phyloP scores from a whole-genome alignment of 2,797 vertebrate species.

The Manis javanica region DNA sequence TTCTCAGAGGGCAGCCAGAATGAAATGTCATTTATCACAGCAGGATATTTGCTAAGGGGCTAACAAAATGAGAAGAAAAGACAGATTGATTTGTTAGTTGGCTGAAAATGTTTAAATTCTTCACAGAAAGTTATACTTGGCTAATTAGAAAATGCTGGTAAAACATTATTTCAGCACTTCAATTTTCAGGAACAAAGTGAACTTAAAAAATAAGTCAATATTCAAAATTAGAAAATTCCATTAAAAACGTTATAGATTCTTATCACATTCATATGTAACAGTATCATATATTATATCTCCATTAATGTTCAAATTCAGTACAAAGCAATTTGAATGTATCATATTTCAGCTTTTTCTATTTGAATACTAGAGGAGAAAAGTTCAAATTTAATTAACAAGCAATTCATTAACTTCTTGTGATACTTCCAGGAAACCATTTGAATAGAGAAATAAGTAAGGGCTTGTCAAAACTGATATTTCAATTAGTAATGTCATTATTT shows the following conservation, averaged over 20 bases:
- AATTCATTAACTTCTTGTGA: conserved; percentile 63
- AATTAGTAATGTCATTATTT: conserved; percentile 69
- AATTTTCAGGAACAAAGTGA: conserved; percentile 37
- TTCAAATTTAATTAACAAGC: conserved; percentile 70
- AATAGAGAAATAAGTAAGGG: conserved; percentile 59
- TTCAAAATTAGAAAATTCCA: conserved; percentile 59
- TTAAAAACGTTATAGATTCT: conserved; percentile 47
- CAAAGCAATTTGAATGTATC: conserved; percentile 61
- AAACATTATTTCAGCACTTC: conserved; percentile 34
- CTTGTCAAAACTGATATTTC: conserved; percentile 68
- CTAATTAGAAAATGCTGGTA: conserved; percentile 55
- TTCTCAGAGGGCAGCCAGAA: conserved; percentile 95
- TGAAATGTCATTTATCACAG: conserved; percentile 95
- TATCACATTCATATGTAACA: background rate
- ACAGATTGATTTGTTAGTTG: conserved; percentile 10
- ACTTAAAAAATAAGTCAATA: conserved; percentile 68
- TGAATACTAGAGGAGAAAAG: conserved; percentile 43
- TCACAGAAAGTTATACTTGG: conserved; percentile 18
- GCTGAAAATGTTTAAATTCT: background rate
- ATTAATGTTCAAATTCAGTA: conserved; percentile 53
- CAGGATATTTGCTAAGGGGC: conserved; percentile 94
- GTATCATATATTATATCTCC: conserved; percentile 48
- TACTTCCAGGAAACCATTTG: conserved; percentile 59
- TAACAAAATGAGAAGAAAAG: conserved; percentile 79
- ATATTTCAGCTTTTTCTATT: background rate